Base-by-base conservation (phyloP, 2,888 invertebrate species). In the Synergus umbraculus region DNA sequence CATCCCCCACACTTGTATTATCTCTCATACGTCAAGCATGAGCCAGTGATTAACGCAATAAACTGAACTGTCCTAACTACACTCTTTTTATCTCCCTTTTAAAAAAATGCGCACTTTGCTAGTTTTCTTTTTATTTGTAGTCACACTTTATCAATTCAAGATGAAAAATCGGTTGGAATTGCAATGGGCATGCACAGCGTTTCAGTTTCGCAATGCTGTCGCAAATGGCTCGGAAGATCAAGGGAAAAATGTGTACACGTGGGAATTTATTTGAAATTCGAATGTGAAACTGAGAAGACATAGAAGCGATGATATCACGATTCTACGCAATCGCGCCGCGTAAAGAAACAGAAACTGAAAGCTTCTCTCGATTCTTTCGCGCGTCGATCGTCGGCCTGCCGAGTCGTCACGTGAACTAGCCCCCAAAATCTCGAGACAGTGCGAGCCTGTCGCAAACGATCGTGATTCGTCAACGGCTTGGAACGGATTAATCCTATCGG, bases 21-120 rank as follows among this genome's bases (percentile, higher is more conserved):
- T 87, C 87, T 89, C 88, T 89, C 88, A 84, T 85, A 85, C 82
- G 87, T 87, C 85, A 85, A 87, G 85, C 85, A 84, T 84, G 85
- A 86, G 87, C 85, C 85, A 88, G 86, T 86, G 84, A 87, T 86
- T 87, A 84, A 85, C 88, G 84, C 82, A 85, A 83, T 81, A 80
- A 82, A 86, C 81, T 80, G 83, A 80, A 83, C 81, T 77, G 76
- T 64, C 77, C 69, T 79, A 83, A 82, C 82, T 83, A 83, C 77
- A 79, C 76, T 80, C 77, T 78, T 76, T 54, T 49, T 76, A 66
- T 76, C 76, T 85, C 84, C 84, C 84, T 85, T 78, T 85, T 78
- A 84, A 87, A 85, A 86, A 86, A 86, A 82, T 83, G 79, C 82
- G 85, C 86, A 87, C 85, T 85, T 83, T 81, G 80, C 83, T 85